These are phyloP conservation scores for Chaenodraco wilsoni DNA, from an alignment of 2,797 vertebrate genomes.

Conservation along the genomic window DNA sequence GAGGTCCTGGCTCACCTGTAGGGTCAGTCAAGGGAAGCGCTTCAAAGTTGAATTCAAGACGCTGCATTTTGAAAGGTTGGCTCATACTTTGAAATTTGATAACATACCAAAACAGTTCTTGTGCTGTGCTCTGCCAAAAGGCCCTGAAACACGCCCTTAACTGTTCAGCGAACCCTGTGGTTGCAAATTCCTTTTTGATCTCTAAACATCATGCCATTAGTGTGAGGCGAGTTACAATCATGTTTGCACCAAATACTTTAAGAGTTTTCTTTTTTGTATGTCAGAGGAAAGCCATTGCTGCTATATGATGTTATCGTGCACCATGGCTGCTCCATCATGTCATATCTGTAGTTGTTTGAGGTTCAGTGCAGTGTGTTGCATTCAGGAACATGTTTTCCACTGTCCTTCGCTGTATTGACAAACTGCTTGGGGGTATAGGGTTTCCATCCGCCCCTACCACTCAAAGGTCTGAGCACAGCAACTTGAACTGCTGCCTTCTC, in stretches of 20 bases:
- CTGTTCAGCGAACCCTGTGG: conserved; percentile 1
- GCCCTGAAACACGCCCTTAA: conserved; percentile 34
- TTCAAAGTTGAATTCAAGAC: conserved; percentile 51
- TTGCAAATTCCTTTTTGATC: conserved; percentile 16
- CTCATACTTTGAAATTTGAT: conserved; percentile 69
- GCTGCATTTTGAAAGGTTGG: conserved; percentile 52
- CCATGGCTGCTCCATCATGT: background rate
- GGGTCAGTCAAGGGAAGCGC: conserved; percentile 37
- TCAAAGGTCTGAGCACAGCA: conserved; percentile 85
- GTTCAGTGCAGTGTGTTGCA: conserved; percentile 18
- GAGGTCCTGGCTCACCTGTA: conserved; percentile 28
- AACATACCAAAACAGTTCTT: conserved; percentile 46
- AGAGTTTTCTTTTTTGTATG: background rate
- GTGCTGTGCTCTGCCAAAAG: conserved; percentile 50
- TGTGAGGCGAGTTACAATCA: conserved; percentile 2
- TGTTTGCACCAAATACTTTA: conserved; percentile 23
- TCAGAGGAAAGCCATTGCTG: background rate
- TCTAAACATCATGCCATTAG: conserved; percentile 7
- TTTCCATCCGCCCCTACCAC: conserved; percentile 68
- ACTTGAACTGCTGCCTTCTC: conserved; percentile 78
- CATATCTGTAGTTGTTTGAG: conserved; percentile 11
- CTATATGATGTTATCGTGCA: background rate
- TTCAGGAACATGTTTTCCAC: conserved; percentile 70
- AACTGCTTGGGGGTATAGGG: conserved; percentile 69
- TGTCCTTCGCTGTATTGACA: conserved; percentile 73